A percentile compares a stretch with the other conserved stretches of the same genome.
phyloP scores from a whole-genome alignment of 2,888 invertebrate genomes.

The Cecidostiba fungosa region DNA sequence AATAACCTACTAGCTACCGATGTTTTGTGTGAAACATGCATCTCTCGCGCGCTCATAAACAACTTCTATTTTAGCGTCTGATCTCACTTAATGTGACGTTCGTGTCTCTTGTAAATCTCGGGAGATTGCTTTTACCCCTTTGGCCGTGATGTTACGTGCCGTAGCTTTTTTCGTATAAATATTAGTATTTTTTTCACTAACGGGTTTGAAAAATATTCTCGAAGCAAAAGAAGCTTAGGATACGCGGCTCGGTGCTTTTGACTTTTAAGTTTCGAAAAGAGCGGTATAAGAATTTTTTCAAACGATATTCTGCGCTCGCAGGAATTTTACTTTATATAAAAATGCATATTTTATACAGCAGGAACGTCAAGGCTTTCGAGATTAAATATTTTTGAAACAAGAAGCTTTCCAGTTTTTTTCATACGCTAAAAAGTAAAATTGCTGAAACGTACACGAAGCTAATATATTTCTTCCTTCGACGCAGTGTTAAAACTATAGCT shows the following conservation, averaged over 20 bases:
- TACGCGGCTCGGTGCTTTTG: conserved; percentile 38
- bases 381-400: conserved; percentile 2
- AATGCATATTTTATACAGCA: not conserved
- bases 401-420: not conserved
- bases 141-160: not conserved
- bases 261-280: conserved; percentile 22
- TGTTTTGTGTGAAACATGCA: conserved; percentile 48
- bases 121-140: conserved; percentile 67
- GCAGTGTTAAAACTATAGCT: not conserved
- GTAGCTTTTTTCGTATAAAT: not conserved
- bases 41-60: conserved; percentile 50
- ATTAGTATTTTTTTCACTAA: not conserved
- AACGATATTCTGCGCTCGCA: not conserved
- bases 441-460: not conserved
- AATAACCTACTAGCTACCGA: conserved; percentile 46
- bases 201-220: conserved; percentile 28
- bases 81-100: conserved; percentile 73
- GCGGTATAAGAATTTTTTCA: not conserved
- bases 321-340: not conserved
- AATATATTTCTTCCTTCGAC: not conserved
- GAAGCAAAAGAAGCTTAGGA: conserved; percentile 33
- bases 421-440: not conserved
- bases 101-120: conserved; percentile 71
- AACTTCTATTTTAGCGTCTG: conserved; percentile 68
- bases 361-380: not conserved